A percentile compares a stretch with the other conserved stretches of the same genome.
These are phyloP conservation scores for Rhinophrynus dorsalis DNA, from an alignment of 2,797 vertebrate genomes.

Conservation along the genomic window DNA sequence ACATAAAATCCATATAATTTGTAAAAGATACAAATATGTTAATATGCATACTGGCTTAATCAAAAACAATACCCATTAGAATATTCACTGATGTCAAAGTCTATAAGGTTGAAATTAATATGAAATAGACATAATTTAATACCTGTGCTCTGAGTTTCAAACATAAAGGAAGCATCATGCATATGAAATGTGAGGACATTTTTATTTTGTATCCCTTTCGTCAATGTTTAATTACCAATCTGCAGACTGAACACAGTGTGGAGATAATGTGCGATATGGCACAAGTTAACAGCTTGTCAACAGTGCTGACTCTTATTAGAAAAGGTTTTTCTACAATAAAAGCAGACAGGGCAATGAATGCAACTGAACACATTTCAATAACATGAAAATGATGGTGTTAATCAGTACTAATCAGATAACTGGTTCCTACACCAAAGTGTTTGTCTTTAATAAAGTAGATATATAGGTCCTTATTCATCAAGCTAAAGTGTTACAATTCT, in stretches of 20 bases:
- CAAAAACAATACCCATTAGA: too few species aligned
- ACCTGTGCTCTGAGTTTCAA: too few species aligned
- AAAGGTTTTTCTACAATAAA: constrained; percentile 22
- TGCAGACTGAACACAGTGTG: constrained; percentile 23
- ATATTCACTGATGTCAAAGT: too few species aligned
- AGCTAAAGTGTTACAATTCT: too few species aligned
- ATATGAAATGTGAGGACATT: constrained; percentile 10
- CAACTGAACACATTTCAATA: constrained; percentile 18
- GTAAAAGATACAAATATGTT: too few species aligned
- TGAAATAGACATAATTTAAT: too few species aligned
- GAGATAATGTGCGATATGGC: constrained; percentile 43
- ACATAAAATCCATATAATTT: too few species aligned
- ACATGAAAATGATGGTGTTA: constrained; percentile 20
- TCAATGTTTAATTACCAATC: constrained; percentile 39
- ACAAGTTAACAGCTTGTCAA: constrained; percentile 48
- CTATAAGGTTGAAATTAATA: too few species aligned
- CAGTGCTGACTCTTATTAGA: constrained; percentile 39
- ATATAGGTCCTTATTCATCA: too few species aligned
- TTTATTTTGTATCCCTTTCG: not conserved
- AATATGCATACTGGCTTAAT: too few species aligned
- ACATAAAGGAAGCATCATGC: not conserved
- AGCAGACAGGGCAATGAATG: constrained; percentile 28
- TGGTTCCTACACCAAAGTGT: too few species aligned
- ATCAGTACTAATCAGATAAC: constrained; percentile 18
- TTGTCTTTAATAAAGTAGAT: too few species aligned